These are phyloP conservation scores for Helicorthomorpha holstii DNA, from an alignment of 1,140 invertebrate genomes.

Conservation along the genomic window DNA sequence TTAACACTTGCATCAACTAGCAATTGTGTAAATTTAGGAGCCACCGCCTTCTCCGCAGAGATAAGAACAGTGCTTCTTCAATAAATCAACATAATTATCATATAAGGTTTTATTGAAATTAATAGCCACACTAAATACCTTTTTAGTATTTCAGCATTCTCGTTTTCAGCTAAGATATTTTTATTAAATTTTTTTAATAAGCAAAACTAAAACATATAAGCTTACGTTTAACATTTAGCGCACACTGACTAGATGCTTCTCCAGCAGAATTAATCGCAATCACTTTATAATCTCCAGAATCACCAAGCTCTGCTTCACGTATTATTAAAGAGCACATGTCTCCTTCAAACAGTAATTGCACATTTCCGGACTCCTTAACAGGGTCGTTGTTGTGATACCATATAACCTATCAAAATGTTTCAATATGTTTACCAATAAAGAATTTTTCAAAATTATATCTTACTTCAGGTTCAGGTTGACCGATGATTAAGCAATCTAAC, in stretches of 20 bases:
- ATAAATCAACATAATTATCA: no score
- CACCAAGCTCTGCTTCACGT: constrained; percentile 50
- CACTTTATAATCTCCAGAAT: constrained; percentile 59
- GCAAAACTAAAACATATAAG: background rate
- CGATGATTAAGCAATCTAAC: constrained; percentile 63
- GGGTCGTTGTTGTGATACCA: constrained; percentile 72
- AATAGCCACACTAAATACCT: no score
- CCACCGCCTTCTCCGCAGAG: constrained; percentile 4
- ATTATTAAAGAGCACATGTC: constrained; percentile 63
- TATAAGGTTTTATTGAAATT: no score
- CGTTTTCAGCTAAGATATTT: no score
- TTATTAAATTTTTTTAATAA: no score
- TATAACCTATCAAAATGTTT: constrained; percentile 36
- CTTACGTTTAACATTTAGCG: constrained; percentile 33
- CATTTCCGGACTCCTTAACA: constrained; percentile 65
- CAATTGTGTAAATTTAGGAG: constrained; percentile 18
- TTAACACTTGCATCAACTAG: constrained; percentile 22
- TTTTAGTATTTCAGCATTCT: no score
- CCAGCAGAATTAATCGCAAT: constrained; percentile 63
- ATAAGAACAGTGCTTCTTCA: no score
- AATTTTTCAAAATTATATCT: background rate
- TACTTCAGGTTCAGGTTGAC: constrained; percentile 66
- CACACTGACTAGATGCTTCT: constrained; percentile 53
- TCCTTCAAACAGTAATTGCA: constrained; percentile 59
- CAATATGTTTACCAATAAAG: background rate